Percentiles rank a stretch among this genome's conserved stretches.
Evolutionary conservation across 2,888 invertebrate genomes (phyloP).

Genomic region (Copidosoma aretas): DNA sequence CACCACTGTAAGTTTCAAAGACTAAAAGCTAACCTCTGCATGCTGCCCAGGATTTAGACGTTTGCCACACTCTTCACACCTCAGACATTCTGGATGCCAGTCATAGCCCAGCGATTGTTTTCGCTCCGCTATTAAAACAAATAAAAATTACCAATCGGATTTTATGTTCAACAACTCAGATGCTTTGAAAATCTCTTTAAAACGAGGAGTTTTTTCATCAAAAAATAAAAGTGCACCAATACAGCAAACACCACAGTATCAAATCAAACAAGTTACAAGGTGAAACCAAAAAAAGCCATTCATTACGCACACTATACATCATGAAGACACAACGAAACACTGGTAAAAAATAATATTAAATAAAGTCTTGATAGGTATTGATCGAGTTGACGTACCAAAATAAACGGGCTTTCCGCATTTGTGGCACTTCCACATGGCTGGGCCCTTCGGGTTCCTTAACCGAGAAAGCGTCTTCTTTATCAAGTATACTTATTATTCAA

Average conservation of each 20-base stretch:
- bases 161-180: too few species aligned
- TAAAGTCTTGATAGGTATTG: background rate
- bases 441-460: background rate
- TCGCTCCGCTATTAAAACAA: slow-evolving; percentile 71
- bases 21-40: slow-evolving; percentile 66
- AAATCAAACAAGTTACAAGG: too few species aligned
- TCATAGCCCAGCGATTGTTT: slow-evolving; percentile 86
- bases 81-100: slow-evolving; percentile 85
- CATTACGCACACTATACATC: too few species aligned
- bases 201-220: background rate
- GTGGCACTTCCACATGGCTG: slow-evolving; percentile 80
- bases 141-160: too few species aligned
- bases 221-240: background rate
- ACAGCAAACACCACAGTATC: too few species aligned
- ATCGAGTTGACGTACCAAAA: slow-evolving; percentile 67
- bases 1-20: slow-evolving; percentile 8
- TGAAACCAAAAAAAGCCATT: too few species aligned
- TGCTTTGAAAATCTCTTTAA: background rate
- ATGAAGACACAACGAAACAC: too few species aligned
- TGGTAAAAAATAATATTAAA: too few species aligned
- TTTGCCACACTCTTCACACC: slow-evolving; percentile 84
- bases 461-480: too few species aligned
- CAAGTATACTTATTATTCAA: too few species aligned
- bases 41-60: slow-evolving; percentile 83
- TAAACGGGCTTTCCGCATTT: slow-evolving; percentile 82